Evolutionary conservation across 1,140 invertebrate species (phyloP), one percentile per base, ranked within the genome.

Genomic region (Pteromalus puparum): DNA sequence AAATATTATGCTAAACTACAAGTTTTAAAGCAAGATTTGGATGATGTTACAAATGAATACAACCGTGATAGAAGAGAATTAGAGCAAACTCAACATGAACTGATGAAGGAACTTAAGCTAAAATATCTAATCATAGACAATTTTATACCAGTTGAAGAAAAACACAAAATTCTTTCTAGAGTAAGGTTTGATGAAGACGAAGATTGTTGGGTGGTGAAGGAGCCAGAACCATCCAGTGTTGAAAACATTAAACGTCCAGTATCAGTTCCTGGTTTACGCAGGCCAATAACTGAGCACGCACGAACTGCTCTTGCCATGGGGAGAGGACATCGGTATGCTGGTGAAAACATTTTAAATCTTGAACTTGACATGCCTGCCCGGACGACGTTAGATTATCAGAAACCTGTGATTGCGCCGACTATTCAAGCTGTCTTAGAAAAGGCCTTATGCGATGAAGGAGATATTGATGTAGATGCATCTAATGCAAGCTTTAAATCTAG

Each of bases 111-210:
- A 88, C 91, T 98, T 73, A 96, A 97, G 87, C 93, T 97, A n/a
- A 95, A 96, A 83, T 95, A 97, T 89, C 94, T 99, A 13, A 97
- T 99, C 68, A 98, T 99, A 83, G 98, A 99, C 89, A 99, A 99
- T 92, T 99, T 99, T 92, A 98, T 99, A 89, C 98, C 98, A 15
- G 94, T 95, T 4, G 97, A 98, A 88, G 97, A 99, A 74, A 96
- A 97, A 88, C 95, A 96, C 73, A 96, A 97, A 88, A 95, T 99
- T n/a, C 94, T 96, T 87, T 95, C 92, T 87, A 95, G 95, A 88
- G 96, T 95, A 88, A 94, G 95, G 34, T 99, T 97, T 92, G 97
- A 99, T 91, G 98, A 99, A 88, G 96, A 97, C 89, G 94, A 97
- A 85, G 98, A 99, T 89, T 94, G 95, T 70, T 99, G 98, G 98